Conservation (phyloP, 1,140 invertebrate genomes). For the Drosophila tropicalis region DNA sequence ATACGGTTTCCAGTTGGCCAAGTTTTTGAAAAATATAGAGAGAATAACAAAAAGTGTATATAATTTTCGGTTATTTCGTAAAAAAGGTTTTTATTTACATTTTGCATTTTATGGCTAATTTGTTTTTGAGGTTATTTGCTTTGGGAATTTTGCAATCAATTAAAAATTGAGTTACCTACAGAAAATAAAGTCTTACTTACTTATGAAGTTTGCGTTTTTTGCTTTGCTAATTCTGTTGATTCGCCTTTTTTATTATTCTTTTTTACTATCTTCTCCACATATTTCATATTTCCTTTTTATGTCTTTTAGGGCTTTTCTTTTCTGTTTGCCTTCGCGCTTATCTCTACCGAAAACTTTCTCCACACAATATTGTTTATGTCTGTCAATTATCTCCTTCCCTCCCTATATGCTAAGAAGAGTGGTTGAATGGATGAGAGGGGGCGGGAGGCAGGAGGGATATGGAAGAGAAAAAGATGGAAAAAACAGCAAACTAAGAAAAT, state of each 20-base stretch:
- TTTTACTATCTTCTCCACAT: conserved; percentile 34
- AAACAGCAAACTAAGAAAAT: conserved; percentile 75
- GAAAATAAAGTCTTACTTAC: too few species aligned
- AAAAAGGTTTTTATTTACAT: not conserved
- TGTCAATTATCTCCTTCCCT: conserved; percentile 47
- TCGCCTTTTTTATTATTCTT: not conserved
- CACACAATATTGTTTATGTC: conserved; percentile 63
- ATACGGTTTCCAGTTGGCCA: too few species aligned
- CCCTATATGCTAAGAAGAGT: conserved; percentile 3
- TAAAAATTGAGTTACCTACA: not conserved
- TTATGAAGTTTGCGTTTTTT: not conserved
- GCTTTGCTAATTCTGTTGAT: conserved; percentile 1
- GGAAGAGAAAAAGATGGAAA: conserved; percentile 29
- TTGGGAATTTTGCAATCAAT: not conserved
- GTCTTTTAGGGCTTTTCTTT: conserved; percentile 53
- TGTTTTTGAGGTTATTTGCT: conserved; percentile 62
- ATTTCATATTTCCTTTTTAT: conserved; percentile 48
- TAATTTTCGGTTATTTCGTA: not conserved
- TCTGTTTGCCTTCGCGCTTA: conserved; percentile 38
- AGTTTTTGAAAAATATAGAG: too few species aligned
- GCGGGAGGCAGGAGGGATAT: not conserved
- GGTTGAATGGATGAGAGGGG: conserved; percentile 1
- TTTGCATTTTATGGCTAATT: conserved; percentile 54
- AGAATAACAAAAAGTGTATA: not conserved
- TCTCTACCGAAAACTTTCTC: conserved; percentile 65